Evolutionary conservation across 2,888 invertebrate species (phyloP).

Genomic region (Eledone cirrhosa): DNA sequence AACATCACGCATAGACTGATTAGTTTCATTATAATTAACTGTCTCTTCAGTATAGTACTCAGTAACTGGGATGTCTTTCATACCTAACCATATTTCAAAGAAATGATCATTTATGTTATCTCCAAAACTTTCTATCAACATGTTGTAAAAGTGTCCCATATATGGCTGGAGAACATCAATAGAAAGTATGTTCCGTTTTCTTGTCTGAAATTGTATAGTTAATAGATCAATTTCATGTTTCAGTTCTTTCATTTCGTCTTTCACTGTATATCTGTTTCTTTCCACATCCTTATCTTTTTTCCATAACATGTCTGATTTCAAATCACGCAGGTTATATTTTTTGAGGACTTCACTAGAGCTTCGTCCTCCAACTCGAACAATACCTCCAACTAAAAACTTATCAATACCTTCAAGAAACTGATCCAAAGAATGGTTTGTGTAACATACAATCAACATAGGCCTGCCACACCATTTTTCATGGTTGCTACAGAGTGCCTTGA

Average conservation of each 20-base stretch:
- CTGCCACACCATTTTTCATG: conserved; percentile 61
- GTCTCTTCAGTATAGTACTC: neutral
- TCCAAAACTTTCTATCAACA: neutral
- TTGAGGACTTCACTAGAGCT: conserved; percentile 49
- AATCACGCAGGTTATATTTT: conserved; percentile 38
- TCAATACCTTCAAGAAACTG: conserved; percentile 66
- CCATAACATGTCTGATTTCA: neutral
- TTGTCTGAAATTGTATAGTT: conserved; percentile 42
- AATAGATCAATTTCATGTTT: conserved; percentile 39
- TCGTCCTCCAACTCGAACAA: conserved; percentile 59
- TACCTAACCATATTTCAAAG: conserved; percentile 26
- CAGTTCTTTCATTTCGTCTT: conserved; percentile 40
- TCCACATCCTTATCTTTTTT: neutral
- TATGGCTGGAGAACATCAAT: conserved; percentile 43
- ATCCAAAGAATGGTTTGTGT: conserved; percentile 66
- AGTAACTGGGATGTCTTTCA: neutral
- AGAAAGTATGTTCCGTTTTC: conserved; percentile 48
- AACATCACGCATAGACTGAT: conserved; percentile 39
- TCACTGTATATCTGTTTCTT: conserved; percentile 31
- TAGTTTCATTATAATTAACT: conserved; percentile 34
- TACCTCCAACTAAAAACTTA: conserved; percentile 46
- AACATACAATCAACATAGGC: conserved; percentile 65
- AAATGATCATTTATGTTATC: neutral
- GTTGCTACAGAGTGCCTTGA: conserved; percentile 74
- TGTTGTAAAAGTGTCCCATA: conserved; percentile 30